Evolutionary conservation across 2,113 vertebrate genomes (phyloP).

Genomic region (Rhagologus leucostigma): DNA sequence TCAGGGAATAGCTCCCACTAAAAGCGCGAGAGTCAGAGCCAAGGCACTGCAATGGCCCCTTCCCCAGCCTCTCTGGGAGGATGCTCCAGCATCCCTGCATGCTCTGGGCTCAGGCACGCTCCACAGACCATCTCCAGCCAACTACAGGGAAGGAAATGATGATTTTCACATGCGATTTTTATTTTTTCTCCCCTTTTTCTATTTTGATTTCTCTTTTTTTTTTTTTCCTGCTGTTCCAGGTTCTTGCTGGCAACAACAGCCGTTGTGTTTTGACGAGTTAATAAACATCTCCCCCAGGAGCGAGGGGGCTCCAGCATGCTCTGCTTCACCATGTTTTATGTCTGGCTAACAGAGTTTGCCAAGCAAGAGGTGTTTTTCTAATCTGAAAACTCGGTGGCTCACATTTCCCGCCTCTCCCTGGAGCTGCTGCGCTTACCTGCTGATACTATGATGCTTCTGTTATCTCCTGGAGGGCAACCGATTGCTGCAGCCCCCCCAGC

Average conservation of each 20-base stretch:
- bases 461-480: background rate
- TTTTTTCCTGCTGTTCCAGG: background rate
- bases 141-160: background rate
- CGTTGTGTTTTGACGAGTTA: slow-evolving; percentile 32
- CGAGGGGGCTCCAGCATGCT: background rate
- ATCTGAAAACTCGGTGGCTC: background rate
- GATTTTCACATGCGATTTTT: background rate
- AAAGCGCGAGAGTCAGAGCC: fast-evolving
- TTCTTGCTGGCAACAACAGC: slow-evolving; percentile 10
- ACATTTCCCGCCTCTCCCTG: background rate
- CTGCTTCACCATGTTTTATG: background rate
- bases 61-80: background rate
- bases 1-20: background rate
- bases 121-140: background rate
- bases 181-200: background rate
- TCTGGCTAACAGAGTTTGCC: background rate
- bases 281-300: slow-evolving; percentile 43
- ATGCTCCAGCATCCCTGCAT: background rate
- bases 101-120: fast-evolving
- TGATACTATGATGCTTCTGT: background rate
- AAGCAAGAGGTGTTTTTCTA: slow-evolving; percentile 13
- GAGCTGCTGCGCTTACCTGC: background rate
- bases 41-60: background rate
- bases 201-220: fast-evolving
- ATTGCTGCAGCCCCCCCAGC: fast-evolving